Percentiles rank a stretch among this genome's conserved stretches.
These are phyloP conservation scores for Rhyzopertha dominica DNA, from an alignment of 1,140 invertebrate genomes.

Conservation along the genomic window DNA sequence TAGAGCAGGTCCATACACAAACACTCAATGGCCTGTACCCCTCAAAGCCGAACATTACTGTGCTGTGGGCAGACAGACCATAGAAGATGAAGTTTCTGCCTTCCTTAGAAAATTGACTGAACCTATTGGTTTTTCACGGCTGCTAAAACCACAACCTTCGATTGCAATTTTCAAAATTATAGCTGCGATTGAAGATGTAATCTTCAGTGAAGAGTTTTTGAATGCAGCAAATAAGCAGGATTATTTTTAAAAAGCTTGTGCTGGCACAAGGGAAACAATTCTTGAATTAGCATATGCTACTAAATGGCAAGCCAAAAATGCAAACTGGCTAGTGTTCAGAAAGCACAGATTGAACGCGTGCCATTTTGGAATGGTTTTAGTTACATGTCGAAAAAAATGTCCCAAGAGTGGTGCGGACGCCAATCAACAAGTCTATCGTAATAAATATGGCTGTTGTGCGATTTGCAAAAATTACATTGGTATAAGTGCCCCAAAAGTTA, in stretches of 20 bases:
- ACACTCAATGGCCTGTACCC: background rate
- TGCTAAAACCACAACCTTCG: constrained; percentile 2
- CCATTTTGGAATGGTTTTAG: constrained; percentile 17
- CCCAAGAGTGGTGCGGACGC: too few species aligned
- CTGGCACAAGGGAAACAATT: background rate
- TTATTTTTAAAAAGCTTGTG: background rate
- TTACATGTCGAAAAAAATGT: constrained; percentile 14
- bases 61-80: background rate
- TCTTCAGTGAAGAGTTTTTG: constrained; percentile 11
- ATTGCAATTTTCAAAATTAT: background rate
- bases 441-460: too few species aligned
- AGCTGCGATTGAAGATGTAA: constrained; percentile 9
- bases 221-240: constrained; percentile 2
- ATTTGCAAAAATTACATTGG: too few species aligned
- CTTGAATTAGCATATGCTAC: constrained; percentile 8
- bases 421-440: too few species aligned
- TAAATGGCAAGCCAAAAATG: constrained; percentile 15
- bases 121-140: constrained; percentile 6
- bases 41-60: constrained; percentile 3
- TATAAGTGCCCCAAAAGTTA: too few species aligned
- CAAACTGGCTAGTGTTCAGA: constrained; percentile 16
- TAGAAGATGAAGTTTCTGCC: background rate
- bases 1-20: too few species aligned
- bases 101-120: constrained; percentile 9
- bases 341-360: constrained; percentile 15